phyloP scores from a whole-genome alignment of 1,140 invertebrate species.

The Calosoma granatense region DNA sequence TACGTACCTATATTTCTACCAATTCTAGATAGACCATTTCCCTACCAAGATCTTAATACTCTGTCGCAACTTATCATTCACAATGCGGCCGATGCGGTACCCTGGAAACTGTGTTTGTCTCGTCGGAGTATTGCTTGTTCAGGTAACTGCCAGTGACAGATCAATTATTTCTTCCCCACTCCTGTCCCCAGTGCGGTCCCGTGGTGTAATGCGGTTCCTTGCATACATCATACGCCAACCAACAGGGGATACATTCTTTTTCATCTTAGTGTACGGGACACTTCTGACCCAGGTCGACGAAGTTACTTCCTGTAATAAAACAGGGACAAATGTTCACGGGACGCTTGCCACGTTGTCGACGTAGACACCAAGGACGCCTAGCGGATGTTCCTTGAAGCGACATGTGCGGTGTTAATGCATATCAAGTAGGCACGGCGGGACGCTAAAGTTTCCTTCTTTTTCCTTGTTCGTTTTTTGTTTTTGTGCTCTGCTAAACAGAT shows the following conservation, averaged over 20 bases:
- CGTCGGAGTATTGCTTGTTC: background rate
- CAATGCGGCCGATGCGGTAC: no score
- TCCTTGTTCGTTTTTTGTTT: background rate
- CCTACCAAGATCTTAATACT: background rate
- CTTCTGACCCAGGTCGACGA: background rate
- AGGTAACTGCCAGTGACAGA: slow-evolving; percentile 3
- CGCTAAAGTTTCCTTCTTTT: background rate
- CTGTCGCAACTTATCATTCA: no score
- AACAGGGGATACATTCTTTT: no score
- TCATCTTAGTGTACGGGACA: no score
- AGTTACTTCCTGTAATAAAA: background rate
- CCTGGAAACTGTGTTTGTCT: no score
- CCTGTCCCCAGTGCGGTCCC: no score
- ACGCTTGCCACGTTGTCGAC: background rate
- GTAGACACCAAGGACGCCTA: background rate
- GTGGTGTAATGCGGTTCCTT: no score
- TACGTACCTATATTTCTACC: no score
- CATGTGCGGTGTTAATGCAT: background rate
- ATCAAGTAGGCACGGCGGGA: background rate
- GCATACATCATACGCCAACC: no score
- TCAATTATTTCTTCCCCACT: background rate
- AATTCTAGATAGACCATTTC: no score
- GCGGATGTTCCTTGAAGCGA: background rate
- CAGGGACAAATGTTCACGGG: slow-evolving; percentile 1
- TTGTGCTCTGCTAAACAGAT: no score